phyloP scores from a whole-genome alignment of 2,113 vertebrate genomes.

The Tyto alba region DNA sequence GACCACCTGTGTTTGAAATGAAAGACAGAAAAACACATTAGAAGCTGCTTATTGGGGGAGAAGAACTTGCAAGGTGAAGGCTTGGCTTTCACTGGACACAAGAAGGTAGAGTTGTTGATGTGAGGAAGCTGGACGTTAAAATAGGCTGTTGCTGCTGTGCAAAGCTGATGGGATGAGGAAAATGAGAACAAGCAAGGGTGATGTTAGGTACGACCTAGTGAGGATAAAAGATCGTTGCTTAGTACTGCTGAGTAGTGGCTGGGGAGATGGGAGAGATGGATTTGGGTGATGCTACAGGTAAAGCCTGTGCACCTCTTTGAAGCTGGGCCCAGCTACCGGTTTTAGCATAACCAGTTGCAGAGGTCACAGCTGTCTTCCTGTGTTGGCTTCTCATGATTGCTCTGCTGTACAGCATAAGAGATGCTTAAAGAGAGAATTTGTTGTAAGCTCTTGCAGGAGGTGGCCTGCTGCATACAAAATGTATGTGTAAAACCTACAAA shows the following conservation, averaged over 20 bases:
- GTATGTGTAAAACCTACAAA: not conserved
- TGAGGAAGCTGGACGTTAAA: not conserved
- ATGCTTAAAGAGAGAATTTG: not conserved
- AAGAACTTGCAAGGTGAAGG: not conserved
- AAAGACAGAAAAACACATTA: not conserved
- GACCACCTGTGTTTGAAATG: not conserved
- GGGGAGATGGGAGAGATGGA: not conserved
- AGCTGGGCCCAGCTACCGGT: not conserved
- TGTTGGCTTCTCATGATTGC: not conserved
- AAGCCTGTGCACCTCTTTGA: not conserved
- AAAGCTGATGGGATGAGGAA: not conserved
- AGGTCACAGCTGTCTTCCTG: not conserved
- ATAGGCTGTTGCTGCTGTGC: not conserved
- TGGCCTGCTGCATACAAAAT: not conserved
- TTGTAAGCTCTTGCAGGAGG: not conserved
- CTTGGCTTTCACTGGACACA: not conserved
- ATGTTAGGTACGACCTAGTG: no score
- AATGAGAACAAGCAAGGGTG: not conserved
- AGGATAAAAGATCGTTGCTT: not conserved
- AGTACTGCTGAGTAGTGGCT: not conserved
- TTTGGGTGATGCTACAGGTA: not conserved
- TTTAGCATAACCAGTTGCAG: not conserved
- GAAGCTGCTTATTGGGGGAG: not conserved
- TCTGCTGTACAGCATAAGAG: not conserved
- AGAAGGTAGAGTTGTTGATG: not conserved